Evolutionary conservation across 2,888 invertebrate genomes (phyloP).

Genomic region (Netelia fuscicornis): DNA sequence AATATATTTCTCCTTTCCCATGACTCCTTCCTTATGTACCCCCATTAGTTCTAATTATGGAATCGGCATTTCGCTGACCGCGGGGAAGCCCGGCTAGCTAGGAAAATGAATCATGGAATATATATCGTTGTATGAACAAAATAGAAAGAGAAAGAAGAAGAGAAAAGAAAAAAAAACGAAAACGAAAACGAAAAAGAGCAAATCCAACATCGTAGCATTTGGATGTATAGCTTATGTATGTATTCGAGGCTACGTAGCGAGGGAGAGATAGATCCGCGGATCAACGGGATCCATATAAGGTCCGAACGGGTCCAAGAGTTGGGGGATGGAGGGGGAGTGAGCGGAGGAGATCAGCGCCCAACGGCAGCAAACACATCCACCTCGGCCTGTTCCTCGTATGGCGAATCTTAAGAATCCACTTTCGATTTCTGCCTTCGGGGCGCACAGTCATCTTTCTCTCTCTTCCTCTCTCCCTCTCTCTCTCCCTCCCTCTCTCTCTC

Average conservation of each 20-base stretch:
- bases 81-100: slow-evolving; percentile 31
- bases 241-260: slow-evolving; percentile 55
- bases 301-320: slow-evolving; percentile 72
- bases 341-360: slow-evolving; percentile 35
- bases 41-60: slow-evolving; percentile 64
- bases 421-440: slow-evolving; percentile 79
- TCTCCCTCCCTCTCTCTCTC: background rate
- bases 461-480: slow-evolving; percentile 45
- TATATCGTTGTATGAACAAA: background rate
- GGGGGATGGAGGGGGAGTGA: slow-evolving; percentile 29
- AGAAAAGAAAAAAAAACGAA: background rate
- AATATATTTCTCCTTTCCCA: slow-evolving; percentile 7
- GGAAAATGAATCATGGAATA: slow-evolving; percentile 58
- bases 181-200: background rate
- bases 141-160: slow-evolving; percentile 4
- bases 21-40: background rate
- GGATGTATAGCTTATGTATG: slow-evolving; percentile 30
- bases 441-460: slow-evolving; percentile 56
- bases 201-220: slow-evolving; percentile 6
- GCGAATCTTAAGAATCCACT: slow-evolving; percentile 81
- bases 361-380: slow-evolving; percentile 60
- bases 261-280: slow-evolving; percentile 75
- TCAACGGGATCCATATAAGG: slow-evolving; percentile 78
- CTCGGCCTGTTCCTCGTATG: slow-evolving; percentile 75
- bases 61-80: slow-evolving; percentile 22